phyloP scores from a whole-genome alignment of 23 tunicate genomes.

The Aplidium turbinatum region DNA sequence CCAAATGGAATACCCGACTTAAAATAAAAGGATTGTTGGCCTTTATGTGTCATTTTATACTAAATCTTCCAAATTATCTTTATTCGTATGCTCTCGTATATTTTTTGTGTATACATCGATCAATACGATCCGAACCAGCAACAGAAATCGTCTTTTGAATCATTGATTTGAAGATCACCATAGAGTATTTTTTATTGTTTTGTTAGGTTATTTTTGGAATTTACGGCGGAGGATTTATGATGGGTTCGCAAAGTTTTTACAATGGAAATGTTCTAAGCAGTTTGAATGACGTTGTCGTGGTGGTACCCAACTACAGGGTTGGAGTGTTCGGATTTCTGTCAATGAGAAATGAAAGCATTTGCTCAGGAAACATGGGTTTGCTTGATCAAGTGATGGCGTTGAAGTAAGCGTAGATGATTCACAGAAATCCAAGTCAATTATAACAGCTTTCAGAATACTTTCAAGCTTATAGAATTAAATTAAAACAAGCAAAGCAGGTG shows the following conservation, averaged over 20 bases:
- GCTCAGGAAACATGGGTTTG: slow-evolving; percentile 76
- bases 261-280: slow-evolving; percentile 38
- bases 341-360: slow-evolving; percentile 37
- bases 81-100: too few species aligned
- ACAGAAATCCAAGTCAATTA: too few species aligned
- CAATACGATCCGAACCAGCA: too few species aligned
- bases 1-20: too few species aligned
- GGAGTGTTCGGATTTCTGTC: slow-evolving; percentile 61
- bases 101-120: slow-evolving; percentile 33
- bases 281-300: slow-evolving; percentile 69
- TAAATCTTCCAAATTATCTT: too few species aligned
- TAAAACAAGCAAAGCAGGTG: too few species aligned
- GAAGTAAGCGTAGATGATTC: slow-evolving; percentile 43
- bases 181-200: neutral
- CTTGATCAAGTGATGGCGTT: slow-evolving; percentile 65
- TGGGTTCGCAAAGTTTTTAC: slow-evolving; percentile 37
- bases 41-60: too few species aligned
- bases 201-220: slow-evolving; percentile 67
- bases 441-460: too few species aligned
- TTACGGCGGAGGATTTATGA: slow-evolving; percentile 70
- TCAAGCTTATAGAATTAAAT: too few species aligned
- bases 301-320: slow-evolving; percentile 70
- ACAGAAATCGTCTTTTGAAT: slow-evolving; percentile 8
- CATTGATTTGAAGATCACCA: neutral
- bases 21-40: too few species aligned